Percentiles rank a stretch among this genome's conserved stretches.
Conservation (phyloP, 2,888 invertebrate genomes). For the Branchellion lobata region DNA sequence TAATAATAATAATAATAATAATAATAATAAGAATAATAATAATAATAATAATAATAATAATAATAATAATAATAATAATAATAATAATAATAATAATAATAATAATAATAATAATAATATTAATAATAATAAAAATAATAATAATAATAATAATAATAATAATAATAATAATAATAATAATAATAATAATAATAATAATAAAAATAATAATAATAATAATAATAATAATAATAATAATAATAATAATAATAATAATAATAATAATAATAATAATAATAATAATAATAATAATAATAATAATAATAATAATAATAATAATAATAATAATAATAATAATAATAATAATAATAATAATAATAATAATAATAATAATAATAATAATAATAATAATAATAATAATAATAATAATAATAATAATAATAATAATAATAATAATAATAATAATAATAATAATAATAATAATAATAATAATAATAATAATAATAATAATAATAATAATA, state of each 20-base stretch:
- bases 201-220: not conserved
- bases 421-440: not conserved
- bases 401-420: not conserved
- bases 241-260: not conserved
- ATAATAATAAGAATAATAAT: not conserved
- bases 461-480: not conserved
- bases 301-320: not conserved
- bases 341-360: not conserved
- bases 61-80: not conserved
- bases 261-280: not conserved
- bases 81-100: not conserved
- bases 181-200: not conserved
- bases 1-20: not conserved
- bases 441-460: not conserved
- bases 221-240: not conserved
- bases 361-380: not conserved
- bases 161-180: not conserved
- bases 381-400: not conserved
- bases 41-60: not conserved
- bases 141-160: not conserved
- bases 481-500: not conserved
- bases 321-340: not conserved
- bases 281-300: not conserved
- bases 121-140: not conserved
- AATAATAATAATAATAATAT: not conserved